Percentiles rank a stretch among this genome's conserved stretches.
Conservation (phyloP, 2,888 invertebrate genomes). For the Allophyes oxyacanthae region DNA sequence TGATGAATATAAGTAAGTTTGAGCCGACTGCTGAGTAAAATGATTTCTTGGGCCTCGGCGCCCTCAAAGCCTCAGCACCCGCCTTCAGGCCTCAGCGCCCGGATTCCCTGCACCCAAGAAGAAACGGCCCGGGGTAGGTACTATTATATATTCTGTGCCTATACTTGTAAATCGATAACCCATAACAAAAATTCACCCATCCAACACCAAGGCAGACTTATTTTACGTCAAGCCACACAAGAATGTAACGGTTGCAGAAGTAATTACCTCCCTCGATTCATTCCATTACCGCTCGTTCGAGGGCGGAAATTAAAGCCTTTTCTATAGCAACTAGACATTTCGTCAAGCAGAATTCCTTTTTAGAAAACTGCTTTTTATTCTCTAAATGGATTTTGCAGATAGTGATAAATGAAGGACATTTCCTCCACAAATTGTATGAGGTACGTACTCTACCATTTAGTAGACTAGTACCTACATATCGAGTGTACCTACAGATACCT, state of each 20-base stretch:
- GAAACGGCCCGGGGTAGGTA: too few relatives aligned
- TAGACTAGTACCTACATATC: too few relatives aligned
- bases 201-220: conserved; percentile 12
- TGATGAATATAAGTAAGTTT: too few relatives aligned
- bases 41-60: too few relatives aligned
- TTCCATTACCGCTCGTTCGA: conserved; percentile 51
- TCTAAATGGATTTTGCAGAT: conserved; percentile 1
- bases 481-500: too few relatives aligned
- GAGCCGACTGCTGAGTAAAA: too few relatives aligned
- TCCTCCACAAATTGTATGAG: background rate
- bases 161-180: background rate
- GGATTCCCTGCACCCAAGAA: too few relatives aligned
- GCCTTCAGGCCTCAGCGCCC: too few relatives aligned
- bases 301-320: conserved; percentile 62
- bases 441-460: background rate
- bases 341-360: conserved; percentile 8
- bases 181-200: background rate
- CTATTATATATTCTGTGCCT: too few relatives aligned
- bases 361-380: conserved; percentile 23
- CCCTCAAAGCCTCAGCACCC: too few relatives aligned
- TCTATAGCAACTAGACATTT: conserved; percentile 38
- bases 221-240: conserved; percentile 12
- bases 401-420: conserved; percentile 9
- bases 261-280: conserved; percentile 55
- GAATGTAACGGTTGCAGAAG: conserved; percentile 35